Evolutionary conservation across 1,140 invertebrate species (phyloP), one percentile per base, ranked within the genome.

Genomic region (Gryon sp.): DNA sequence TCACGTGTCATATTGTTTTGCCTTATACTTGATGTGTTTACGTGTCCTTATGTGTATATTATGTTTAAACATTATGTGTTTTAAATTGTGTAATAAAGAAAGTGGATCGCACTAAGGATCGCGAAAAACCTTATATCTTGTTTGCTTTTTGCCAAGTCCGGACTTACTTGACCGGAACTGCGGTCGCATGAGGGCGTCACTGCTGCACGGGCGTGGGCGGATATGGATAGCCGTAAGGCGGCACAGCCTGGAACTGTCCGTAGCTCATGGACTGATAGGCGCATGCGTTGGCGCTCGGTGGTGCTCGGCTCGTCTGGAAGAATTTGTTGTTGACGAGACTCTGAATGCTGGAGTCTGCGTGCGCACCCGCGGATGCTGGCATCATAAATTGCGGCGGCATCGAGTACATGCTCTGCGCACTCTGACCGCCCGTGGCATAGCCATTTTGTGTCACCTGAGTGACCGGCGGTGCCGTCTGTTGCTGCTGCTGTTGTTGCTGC

Each of bases 241-340:
- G 79, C 12, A 89, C 85, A n/a, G 88, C 83, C 62, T 90, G 90
- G 41, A 88, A 89, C 30, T 88, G 87, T 2, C 86, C 82, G 36
- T 90, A 90, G 22, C 89, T 87, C 86, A 91, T 89, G 4, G 90
- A 91, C 55, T 91, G 91, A 57, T 91, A 92, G 11, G 91, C 91
- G 74, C 91, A 92, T 0, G 90, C 89, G 38, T 90, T 91, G 7
- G 89, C 84, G 48, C 85, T 86, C 0, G 90, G 89, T 4, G 91
- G 86, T 46, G 90, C 88, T 48, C 90, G 85, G 55, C 86, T 88
- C 2, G 88, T 90, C 78, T 92, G 91, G 89, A 92, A 92, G 86
- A 92, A 92, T 74, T 92, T 92, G 83, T 90, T 91, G 80, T 90
- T 92, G 38, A 92, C 89, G 22, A 92, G 84, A 11, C 88, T 90